Percentiles rank a stretch among this genome's conserved stretches.
These are phyloP conservation scores for Harmothoe impar DNA, from an alignment of 2,888 invertebrate species.

Conservation along the genomic window DNA sequence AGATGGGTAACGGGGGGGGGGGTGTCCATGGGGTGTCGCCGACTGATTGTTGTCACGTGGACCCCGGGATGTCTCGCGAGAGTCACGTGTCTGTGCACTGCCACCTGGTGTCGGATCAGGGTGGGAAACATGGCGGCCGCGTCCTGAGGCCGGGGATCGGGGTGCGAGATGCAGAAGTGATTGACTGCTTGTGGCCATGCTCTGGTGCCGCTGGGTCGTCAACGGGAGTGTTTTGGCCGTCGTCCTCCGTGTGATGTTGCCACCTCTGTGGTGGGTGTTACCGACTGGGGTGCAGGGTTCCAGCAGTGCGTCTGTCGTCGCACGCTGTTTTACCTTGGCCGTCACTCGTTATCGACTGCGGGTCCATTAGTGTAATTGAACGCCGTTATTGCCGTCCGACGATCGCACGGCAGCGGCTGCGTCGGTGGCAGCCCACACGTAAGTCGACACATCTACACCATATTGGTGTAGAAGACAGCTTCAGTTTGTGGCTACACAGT, in stretches of 20 bases:
- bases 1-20: no score
- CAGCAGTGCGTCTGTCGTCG: no score
- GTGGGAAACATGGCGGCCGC: background rate
- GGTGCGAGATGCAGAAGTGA: background rate
- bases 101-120: background rate
- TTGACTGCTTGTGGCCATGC: background rate
- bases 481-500: no score
- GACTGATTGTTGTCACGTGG: background rate
- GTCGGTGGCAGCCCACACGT: background rate
- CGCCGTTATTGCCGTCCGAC: constrained; percentile 25
- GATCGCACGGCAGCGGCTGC: background rate
- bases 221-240: background rate
- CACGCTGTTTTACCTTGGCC: background rate
- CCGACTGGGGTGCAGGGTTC: no score
- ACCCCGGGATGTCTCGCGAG: no score
- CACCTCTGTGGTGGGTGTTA: no score
- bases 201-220: background rate
- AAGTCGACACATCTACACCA: no score
- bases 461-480: no score
- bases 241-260: no score
- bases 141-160: background rate
- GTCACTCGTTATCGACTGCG: constrained; percentile 5
- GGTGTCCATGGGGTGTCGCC: background rate
- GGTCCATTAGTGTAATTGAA: constrained; percentile 59
- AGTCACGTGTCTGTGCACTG: background rate